A percentile compares a stretch with the other conserved stretches of the same genome.
phyloP scores from a whole-genome alignment of 2,113 vertebrate genomes.

The Cisticola juncidis region DNA sequence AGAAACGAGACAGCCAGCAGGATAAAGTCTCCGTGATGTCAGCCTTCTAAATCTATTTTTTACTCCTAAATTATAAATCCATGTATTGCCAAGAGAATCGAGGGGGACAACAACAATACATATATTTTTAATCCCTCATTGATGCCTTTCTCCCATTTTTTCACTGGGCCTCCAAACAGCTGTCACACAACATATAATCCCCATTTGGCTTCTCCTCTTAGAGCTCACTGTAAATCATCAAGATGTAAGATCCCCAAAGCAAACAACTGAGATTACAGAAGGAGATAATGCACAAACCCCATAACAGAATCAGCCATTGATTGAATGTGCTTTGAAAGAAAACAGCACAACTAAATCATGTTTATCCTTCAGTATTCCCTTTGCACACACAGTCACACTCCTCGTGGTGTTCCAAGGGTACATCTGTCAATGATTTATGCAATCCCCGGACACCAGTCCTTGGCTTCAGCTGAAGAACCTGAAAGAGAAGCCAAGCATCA shows the following conservation, averaged over 20 bases:
- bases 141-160: conserved; percentile 67
- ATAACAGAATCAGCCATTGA: conserved; percentile 69
- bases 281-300: conserved; percentile 70
- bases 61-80: conserved; percentile 60
- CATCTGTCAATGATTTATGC: conserved; percentile 92
- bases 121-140: conserved; percentile 47
- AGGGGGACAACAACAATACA: conserved; percentile 30
- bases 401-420: conserved; percentile 93
- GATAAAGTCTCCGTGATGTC: conserved; percentile 32
- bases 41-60: conserved; percentile 18
- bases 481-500: conserved; percentile 28
- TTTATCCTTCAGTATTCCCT: conserved; percentile 85
- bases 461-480: conserved; percentile 94
- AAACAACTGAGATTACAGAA: conserved; percentile 77
- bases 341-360: not conserved
- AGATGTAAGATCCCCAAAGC: conserved; percentile 71
- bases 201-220: conserved; percentile 66
- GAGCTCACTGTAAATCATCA: conserved; percentile 65
- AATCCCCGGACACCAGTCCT: conserved; percentile 82
- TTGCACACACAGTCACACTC: conserved; percentile 93
- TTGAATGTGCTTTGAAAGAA: conserved; percentile 58
- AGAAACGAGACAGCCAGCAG: conserved; percentile 58
- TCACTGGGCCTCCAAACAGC: conserved; percentile 72
- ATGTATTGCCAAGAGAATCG: conserved; percentile 40
- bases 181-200: conserved; percentile 70